Evolutionary conservation across 2,797 vertebrate species (phyloP).

Genomic region (Tympanoctomys barrerae): DNA sequence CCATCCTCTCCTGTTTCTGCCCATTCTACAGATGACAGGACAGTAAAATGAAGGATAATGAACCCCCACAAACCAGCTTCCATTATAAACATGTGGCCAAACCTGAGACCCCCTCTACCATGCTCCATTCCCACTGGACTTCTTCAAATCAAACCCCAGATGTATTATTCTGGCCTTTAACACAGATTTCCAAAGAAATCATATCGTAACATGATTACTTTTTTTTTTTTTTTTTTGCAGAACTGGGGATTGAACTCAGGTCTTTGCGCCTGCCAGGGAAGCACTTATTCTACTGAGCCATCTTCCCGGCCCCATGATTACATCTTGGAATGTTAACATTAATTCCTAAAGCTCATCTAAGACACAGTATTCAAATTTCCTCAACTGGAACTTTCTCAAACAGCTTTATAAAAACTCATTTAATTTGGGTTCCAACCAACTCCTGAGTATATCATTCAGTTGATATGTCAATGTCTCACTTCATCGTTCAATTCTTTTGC

Average conservation of each 20-base stretch:
- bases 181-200: background rate
- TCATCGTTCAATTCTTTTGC: background rate
- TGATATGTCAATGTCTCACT: background rate
- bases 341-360: background rate
- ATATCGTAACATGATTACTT: background rate
- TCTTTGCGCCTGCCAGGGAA: no score
- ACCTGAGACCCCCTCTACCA: background rate
- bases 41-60: background rate
- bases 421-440: background rate
- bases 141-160: background rate
- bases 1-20: background rate
- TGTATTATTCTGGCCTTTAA: background rate
- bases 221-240: no score
- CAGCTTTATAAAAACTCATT: background rate
- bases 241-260: no score
- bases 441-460: background rate
- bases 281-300: no score
- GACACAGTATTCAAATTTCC: background rate
- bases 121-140: background rate
- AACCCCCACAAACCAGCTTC: background rate
- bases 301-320: no score
- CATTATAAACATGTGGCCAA: background rate
- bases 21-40: background rate
- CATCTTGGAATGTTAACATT: background rate
- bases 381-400: background rate